Conservation (phyloP, 2,797 vertebrate species). For the Acipenser transmontanus region DNA sequence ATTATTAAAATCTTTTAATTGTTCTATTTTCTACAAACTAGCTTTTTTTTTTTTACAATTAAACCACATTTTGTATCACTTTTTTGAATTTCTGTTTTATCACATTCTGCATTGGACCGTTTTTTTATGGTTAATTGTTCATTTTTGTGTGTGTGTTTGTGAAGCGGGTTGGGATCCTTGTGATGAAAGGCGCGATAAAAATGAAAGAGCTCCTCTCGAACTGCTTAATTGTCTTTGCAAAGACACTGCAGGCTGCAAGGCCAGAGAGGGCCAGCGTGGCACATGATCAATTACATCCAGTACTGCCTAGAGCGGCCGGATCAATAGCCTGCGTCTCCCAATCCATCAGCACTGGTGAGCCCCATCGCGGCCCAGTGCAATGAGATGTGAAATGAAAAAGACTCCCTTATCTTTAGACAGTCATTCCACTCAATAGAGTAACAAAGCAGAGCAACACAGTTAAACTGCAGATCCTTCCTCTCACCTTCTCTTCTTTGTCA, state of each 20-base stretch:
- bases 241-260: constrained; percentile 16
- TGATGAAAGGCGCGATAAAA: no score
- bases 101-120: no score
- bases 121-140: no score
- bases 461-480: no score
- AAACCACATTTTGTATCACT: no score
- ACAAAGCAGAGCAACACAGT: constrained; percentile 3
- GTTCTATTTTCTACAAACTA: no score
- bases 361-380: constrained; percentile 25
- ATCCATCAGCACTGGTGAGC: constrained; percentile 40
- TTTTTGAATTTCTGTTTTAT: no score
- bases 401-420: constrained; percentile 35
- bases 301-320: constrained; percentile 43
- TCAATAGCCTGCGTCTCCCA: constrained; percentile 45
- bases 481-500: no score
- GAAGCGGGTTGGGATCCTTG: no score
- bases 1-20: no score
- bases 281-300: constrained; percentile 46
- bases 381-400: constrained; percentile 41
- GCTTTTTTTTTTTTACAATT: no score
- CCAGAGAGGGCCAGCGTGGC: constrained; percentile 20
- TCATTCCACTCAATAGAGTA: constrained; percentile 25
- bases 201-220: not conserved
- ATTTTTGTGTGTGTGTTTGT: no score
- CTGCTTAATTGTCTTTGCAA: not conserved